Base-by-base conservation (phyloP, 2,113 vertebrate species). In the Peromyscus californicus region DNA sequence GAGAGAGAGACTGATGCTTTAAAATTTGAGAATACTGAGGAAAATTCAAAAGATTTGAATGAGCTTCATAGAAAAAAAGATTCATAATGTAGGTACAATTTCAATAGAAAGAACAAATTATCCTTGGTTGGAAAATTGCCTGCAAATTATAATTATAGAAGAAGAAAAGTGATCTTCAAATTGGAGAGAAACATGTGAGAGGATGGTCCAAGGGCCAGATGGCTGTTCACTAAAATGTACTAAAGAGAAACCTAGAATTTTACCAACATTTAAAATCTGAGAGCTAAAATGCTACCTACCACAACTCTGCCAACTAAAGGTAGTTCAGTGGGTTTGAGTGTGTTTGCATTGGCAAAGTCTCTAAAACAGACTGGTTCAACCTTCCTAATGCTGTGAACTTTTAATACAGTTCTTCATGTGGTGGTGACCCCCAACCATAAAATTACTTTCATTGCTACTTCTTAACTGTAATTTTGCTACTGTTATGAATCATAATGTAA, bases 81-180 rank as follows among this genome's bases (percentile, higher is more conserved):
- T 79, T 13, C 96, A 84, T 89, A 59, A 94, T 72, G 31, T 39
- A 1, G 5, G 1, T 85, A 11, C 15, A 88, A 63, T 85, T 93
- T 80, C 42, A 5, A 89, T 57, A 21, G 57, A 91, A 92, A 78
- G 39, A 83, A 57, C 24, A 97, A 97, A 94, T 91, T 10, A 91
- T 54, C 57, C 33, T 76, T 83, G 33, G 12, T 65, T n/a, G 7
- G 36, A 95, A 97, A 97, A 70, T n/a, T 93, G 4, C 6, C 29
- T 96, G 54, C 19, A 72, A n/a, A 31, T 11, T 85, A 7, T 85
- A 93, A 63, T 65, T 82, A 72, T 21, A 89, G 63, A 82, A 75
- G 7, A 93, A 17, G 33, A 57, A 96, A 97, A 92, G 17, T 54
- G 0, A 76, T 33, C 76, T 24, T 26, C 8, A 80, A 85, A 63